These are phyloP conservation scores for Sphenodon punctatus DNA, from an alignment of 2,797 vertebrate species.

Conservation along the genomic window DNA sequence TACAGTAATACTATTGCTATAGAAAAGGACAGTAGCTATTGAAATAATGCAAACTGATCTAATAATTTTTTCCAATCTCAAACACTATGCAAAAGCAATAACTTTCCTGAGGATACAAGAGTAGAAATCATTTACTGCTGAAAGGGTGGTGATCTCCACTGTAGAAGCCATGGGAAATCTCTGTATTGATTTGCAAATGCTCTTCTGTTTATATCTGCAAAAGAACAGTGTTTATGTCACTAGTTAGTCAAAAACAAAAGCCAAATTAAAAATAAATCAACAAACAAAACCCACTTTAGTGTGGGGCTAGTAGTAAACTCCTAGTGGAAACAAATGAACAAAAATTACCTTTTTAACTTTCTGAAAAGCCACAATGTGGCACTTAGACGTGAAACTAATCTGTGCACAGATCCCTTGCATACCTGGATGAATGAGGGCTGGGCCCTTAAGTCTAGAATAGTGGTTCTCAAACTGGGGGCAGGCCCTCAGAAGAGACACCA, in stretches of 20 bases:
- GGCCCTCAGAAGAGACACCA: too few species aligned
- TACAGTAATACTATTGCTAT: neutral
- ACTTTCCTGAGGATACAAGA: constrained; percentile 86
- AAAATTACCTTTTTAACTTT: neutral
- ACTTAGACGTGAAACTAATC: too few species aligned
- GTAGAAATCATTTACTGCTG: constrained; percentile 89
- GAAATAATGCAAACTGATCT: neutral
- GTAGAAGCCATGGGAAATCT: constrained; percentile 69
- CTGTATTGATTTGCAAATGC: constrained; percentile 69
- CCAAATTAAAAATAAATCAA: neutral
- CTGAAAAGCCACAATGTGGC: neutral
- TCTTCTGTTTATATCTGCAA: constrained; percentile 82
- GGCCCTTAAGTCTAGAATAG: too few species aligned
- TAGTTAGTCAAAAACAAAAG: neutral
- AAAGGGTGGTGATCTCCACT: constrained; percentile 83
- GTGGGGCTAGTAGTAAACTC: neutral
- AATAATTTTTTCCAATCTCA: neutral
- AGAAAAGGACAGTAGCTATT: neutral
- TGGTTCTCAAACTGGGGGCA: too few species aligned
- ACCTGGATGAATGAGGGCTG: too few species aligned
- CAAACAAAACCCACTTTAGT: neutral
- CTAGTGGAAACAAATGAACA: neutral
- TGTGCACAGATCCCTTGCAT: too few species aligned
- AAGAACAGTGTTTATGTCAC: neutral
- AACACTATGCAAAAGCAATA: neutral